Base-by-base conservation (phyloP, 2,797 vertebrate genomes). In the Cyclura pinguis region DNA sequence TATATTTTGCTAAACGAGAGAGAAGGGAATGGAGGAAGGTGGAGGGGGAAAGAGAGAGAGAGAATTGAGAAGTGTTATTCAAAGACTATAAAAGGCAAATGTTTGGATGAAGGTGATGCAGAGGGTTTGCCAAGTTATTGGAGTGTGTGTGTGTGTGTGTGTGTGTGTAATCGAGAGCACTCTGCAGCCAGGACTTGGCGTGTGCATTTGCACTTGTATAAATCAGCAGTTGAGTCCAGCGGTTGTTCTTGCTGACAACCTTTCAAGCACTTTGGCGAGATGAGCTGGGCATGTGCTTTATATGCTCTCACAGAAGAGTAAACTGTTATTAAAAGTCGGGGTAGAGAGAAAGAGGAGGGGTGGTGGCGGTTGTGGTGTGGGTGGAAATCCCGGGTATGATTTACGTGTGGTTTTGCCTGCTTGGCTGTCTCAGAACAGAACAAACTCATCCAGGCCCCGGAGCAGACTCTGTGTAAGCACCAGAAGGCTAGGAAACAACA, bases 71-170 rank as follows among this genome's bases (percentile, higher is more conserved):
- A 85, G 88, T 64, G 12, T 93, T 92, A 92, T 94, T 90, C 90
- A 92, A 95, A 92, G 92, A 81, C 92, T 91, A 95, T 94, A 96
- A 95, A 96, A 95, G 96, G 94, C 87, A 94, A 96, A 93, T 91
- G 85, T 94, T 91, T 95, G 94, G 95, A 94, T 85, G 91, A 80
- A 90, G 92, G 92, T 83, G 91, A 92, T 82, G n/a, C 64, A 73
- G 90, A 29, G 77, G 73, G 42, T 73, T 89, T 95, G 96, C 88
- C 95, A 94, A 92, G 91, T 74, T 24, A 3, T 64, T 90, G 86
- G 13, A 78, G 87, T 85, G 86, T 74, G 69, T 47, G 80, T 85
- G 76, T 52, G 52, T 76, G 6, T 72, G 42, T 80, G 32, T 73
- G 27, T 13, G 0, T 20, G 86, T 91, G 87, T 52, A 5, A 57